Evolutionary conservation across 92 coral and sea anemone species (phyloP).

Genomic region (Micromussa lordhowensis): DNA sequence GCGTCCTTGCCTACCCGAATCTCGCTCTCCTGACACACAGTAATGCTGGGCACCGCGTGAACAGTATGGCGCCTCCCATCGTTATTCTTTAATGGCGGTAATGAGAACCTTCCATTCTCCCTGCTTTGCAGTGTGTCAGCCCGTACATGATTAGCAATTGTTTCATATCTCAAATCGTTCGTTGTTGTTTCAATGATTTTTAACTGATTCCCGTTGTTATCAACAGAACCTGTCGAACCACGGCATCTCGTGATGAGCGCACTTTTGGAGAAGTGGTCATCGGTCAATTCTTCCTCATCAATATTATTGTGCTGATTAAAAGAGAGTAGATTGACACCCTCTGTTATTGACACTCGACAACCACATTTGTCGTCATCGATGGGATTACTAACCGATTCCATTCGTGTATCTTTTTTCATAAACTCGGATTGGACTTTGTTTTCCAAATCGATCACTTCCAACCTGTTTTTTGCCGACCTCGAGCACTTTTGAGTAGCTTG

Average conservation of each 20-base stretch:
- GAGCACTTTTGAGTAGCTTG: not conserved
- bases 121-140: not conserved
- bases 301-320: not conserved
- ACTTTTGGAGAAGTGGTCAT: not conserved
- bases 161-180: not conserved
- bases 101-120: not conserved
- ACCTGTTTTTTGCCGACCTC: not conserved
- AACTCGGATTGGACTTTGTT: not conserved
- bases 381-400: conserved; percentile 11
- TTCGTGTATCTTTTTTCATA: conserved; percentile 1
- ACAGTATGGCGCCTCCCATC: conserved; percentile 14
- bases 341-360: conserved; percentile 27
- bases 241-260: not conserved
- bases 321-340: conserved; percentile 15
- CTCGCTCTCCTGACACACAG: conserved; percentile 32
- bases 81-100: conserved; percentile 19
- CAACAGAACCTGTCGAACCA: not conserved
- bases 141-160: not conserved
- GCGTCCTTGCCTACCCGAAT: not conserved
- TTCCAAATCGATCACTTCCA: conserved; percentile 20
- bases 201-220: conserved; percentile 8
- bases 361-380: not conserved
- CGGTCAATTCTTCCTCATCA: not conserved
- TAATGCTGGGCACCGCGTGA: conserved; percentile 46
- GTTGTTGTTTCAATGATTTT: not conserved